A percentile compares a stretch with the other conserved stretches of the same genome.
Conservation (phyloP, 2,888 invertebrate genomes). For the Fragum fragum region DNA sequence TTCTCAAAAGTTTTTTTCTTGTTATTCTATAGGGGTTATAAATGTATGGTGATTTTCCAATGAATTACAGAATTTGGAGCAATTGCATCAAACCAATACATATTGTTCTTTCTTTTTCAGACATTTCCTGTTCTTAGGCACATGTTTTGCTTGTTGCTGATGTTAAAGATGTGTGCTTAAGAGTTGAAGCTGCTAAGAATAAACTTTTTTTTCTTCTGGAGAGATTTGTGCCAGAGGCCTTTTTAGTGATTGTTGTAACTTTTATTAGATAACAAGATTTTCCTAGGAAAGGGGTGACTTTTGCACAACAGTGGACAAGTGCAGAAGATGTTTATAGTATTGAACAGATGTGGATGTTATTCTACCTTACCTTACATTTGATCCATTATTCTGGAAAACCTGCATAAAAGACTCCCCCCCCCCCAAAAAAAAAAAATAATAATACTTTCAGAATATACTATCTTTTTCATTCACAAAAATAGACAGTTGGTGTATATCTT, state of each 20-base stretch:
- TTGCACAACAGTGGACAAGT: neutral
- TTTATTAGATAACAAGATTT: neutral
- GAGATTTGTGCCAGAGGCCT: neutral
- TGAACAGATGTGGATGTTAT: too few relatives aligned
- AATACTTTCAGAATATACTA: neutral
- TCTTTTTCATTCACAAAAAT: neutral
- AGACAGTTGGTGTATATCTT: too few relatives aligned
- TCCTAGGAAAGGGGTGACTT: neutral
- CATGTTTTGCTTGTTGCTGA: too few relatives aligned
- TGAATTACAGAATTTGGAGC: neutral
- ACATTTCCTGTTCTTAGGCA: neutral
- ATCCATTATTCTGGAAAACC: too few relatives aligned
- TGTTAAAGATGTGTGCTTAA: too few relatives aligned
- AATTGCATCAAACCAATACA: too few relatives aligned
- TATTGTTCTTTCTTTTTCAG: neutral
- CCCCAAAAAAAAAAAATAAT: too few relatives aligned
- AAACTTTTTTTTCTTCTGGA: neutral
- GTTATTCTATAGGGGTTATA: too few relatives aligned
- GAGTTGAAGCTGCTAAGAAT: neutral
- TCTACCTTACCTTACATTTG: too few relatives aligned
- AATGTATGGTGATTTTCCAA: neutral
- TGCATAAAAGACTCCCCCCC: too few relatives aligned
- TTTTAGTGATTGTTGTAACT: neutral
- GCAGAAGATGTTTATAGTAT: too few relatives aligned
- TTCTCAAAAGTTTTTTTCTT: neutral